A percentile compares a stretch with the other conserved stretches of the same genome.
These are phyloP conservation scores for Tribolium freemani DNA, from an alignment of 2,888 invertebrate genomes.

Conservation along the genomic window DNA sequence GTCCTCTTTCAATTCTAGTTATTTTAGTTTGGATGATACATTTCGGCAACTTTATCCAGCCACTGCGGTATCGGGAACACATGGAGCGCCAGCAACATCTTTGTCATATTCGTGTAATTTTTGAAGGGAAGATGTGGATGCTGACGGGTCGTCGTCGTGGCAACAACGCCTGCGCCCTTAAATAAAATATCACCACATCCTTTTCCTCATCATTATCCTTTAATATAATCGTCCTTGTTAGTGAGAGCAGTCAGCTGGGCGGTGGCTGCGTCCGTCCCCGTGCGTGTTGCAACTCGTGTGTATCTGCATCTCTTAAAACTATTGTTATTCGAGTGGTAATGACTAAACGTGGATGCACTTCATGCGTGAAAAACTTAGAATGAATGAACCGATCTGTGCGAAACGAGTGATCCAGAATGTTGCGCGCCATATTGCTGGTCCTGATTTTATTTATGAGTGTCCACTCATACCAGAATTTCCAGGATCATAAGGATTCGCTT, in stretches of 20 bases:
- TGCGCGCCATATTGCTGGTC: constrained; percentile 55
- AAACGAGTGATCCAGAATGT: constrained; percentile 43
- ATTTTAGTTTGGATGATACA: too few species aligned
- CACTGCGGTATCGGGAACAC: background rate
- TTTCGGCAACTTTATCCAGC: too few species aligned
- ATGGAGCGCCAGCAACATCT: constrained; percentile 45
- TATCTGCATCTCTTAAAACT: constrained; percentile 52
- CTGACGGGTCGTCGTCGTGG: constrained; percentile 62
- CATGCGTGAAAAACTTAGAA: constrained; percentile 19
- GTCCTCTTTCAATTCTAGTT: too few species aligned
- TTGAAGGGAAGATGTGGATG: constrained; percentile 46
- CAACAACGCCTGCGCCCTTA: constrained; percentile 66
- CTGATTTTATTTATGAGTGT: constrained; percentile 51
- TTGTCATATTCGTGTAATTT: constrained; percentile 8
- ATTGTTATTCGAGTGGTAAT: constrained; percentile 35
- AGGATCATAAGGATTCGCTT: constrained; percentile 60
- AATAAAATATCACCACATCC: constrained; percentile 55
- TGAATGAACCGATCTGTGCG: constrained; percentile 22
- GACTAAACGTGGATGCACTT: constrained; percentile 6
- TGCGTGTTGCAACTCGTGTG: constrained; percentile 53
- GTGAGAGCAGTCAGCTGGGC: constrained; percentile 68
- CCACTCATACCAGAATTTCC: constrained; percentile 53
- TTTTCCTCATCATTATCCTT: constrained; percentile 52
- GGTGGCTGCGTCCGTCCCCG: constrained; percentile 68
- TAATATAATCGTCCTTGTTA: constrained; percentile 63